A percentile compares a stretch with the other conserved stretches of the same genome.
phyloP scores from a whole-genome alignment of 2,797 vertebrate genomes.

The Sylvia borin region DNA sequence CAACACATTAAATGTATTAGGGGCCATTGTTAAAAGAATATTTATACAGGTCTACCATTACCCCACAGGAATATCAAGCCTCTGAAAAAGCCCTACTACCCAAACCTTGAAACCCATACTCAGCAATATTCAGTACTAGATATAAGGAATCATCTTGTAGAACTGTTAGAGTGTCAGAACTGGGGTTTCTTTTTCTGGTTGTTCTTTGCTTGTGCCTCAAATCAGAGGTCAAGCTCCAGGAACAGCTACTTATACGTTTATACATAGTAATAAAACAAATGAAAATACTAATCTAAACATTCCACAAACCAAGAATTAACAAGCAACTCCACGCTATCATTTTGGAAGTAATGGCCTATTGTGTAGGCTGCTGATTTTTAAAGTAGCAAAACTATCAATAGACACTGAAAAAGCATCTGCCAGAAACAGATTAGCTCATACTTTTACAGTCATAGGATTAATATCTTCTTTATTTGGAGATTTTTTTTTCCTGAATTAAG shows the following conservation, averaged over 20 bases:
- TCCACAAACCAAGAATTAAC: background rate
- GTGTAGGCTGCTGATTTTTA: background rate
- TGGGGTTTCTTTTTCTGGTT: background rate
- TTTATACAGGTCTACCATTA: background rate
- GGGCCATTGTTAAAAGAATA: background rate
- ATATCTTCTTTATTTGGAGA: background rate
- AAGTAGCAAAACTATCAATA: background rate
- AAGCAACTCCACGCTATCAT: background rate
- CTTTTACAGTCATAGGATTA: background rate
- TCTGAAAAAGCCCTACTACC: background rate
- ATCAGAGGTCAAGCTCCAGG: background rate
- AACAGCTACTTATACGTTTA: background rate
- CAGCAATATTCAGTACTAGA: background rate
- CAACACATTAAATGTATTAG: background rate
- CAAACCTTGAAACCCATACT: background rate
- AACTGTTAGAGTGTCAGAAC: background rate
- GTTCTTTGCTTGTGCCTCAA: background rate
- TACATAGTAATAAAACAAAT: background rate
- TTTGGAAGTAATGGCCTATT: background rate
- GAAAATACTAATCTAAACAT: background rate
- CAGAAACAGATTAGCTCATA: background rate
- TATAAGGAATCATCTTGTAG: too few relatives aligned
- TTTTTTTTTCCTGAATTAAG: background rate
- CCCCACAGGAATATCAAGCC: background rate
- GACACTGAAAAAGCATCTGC: background rate